Base-by-base conservation (phyloP, 2,888 invertebrate species). In the Dicyrtoma fusca region DNA sequence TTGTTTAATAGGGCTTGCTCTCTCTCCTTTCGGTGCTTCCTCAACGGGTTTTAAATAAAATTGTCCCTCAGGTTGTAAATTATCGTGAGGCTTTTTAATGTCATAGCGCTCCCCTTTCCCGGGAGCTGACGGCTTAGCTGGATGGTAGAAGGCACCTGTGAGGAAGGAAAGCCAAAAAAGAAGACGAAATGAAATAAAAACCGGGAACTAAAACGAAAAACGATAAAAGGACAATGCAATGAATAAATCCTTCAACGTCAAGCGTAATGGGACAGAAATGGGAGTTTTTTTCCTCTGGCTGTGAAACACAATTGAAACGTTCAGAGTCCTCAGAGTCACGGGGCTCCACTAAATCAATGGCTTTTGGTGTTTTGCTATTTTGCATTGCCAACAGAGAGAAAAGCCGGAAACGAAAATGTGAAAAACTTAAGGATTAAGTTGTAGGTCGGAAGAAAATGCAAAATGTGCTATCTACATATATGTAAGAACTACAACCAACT, bases 1-100 rank as follows among this genome's bases (percentile, higher is more conserved):
- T 0, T 88, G 90, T 79, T 86, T 89, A 8, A 71, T 53, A 26
- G 76, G 74, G 3, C 73, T 74, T 5, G 71, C 65, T 13, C 70
- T 64, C 25, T 78, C 75, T n/a, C 65, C 76, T 26, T 62, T 69
- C 14, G 71, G 72, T 0, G 73, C 73, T 21, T 74, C 68, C 75
- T 74, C 72, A 44, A 65, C 65, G 14, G 76, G 76, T 26, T 71
- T 72, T 1, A 69, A 69, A 86, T 83, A 83, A 82, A 89, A 85
- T 0, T 86, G 85, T n/a, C 87, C 86, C 80, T 87, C 87, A 0
- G 86, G 85, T 71, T 83, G 84, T 0, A 87, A 81, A 80, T 88
- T 88, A 76, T 89, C 88, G 26, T 6, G 13, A 10, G 62, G 69
- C 26, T 26, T 45, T n/a, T 62, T 62, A 21, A 62, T 19, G 26